Evolutionary conservation across 2,113 vertebrate species (phyloP).

Genomic region (Anser cygnoides): DNA sequence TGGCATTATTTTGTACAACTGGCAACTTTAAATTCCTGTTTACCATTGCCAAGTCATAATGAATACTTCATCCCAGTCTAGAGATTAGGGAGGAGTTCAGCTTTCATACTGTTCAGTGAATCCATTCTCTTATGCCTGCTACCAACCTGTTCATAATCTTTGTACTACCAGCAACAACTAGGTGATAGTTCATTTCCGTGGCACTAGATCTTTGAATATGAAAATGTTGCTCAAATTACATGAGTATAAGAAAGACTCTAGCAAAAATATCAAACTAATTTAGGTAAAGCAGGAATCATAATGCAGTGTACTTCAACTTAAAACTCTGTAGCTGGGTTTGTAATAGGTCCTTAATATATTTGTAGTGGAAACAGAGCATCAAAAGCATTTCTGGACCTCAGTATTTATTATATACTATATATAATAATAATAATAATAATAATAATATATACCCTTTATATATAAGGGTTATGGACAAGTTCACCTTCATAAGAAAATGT

Average conservation of each 20-base stretch:
- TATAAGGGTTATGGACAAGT: background rate
- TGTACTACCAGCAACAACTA: background rate
- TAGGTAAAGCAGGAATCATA: background rate
- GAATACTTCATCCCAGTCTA: background rate
- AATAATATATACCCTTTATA: too few species aligned
- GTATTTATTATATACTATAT: background rate
- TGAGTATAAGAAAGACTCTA: background rate
- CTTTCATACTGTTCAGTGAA: background rate
- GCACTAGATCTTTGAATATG: background rate
- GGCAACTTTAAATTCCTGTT: background rate
- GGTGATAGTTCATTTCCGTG: background rate
- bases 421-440: too few species aligned
- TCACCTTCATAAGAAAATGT: background rate
- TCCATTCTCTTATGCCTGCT: background rate
- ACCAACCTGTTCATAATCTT: rapidly evolving
- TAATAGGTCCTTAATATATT: background rate
- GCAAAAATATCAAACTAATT: background rate
- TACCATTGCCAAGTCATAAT: background rate
- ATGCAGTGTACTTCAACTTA: background rate
- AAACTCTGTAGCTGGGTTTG: background rate
- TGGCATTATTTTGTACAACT: background rate
- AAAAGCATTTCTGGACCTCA: background rate
- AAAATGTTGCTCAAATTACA: background rate
- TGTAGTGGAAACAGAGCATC: background rate
- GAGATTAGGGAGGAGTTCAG: background rate